Evolutionary conservation across 2,113 vertebrate genomes (phyloP).

Genomic region (Benitochromis conjunctus): DNA sequence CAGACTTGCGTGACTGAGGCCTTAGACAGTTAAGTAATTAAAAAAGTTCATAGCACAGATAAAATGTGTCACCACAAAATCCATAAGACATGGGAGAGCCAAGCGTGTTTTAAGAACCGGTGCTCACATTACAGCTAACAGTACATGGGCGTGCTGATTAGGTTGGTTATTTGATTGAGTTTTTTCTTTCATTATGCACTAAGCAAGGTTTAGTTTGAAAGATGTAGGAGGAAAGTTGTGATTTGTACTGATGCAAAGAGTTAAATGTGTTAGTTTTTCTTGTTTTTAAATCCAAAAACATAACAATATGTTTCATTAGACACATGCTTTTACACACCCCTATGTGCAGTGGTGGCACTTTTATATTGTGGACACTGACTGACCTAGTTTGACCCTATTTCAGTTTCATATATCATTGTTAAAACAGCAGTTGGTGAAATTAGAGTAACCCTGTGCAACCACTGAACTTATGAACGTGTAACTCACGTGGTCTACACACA

Average conservation of each 20-base stretch:
- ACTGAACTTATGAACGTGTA: neutral
- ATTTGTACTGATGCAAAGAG: neutral
- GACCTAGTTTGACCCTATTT: neutral
- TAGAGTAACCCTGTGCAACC: neutral
- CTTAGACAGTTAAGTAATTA: neutral
- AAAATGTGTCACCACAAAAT: neutral
- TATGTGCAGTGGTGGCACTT: neutral
- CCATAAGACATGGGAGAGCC: neutral
- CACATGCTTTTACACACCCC: neutral
- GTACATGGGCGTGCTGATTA: neutral
- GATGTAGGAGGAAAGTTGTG: neutral
- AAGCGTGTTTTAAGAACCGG: accelerated
- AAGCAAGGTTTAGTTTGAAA: neutral
- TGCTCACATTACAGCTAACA: neutral
- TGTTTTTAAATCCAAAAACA: neutral
- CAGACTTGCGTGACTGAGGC: neutral
- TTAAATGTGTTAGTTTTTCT: neutral
- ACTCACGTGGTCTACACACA: neutral
- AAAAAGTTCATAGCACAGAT: too few species aligned
- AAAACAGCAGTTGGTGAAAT: neutral
- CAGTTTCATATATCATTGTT: neutral
- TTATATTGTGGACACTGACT: neutral
- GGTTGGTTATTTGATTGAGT: neutral
- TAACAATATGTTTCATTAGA: neutral
- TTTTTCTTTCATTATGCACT: neutral